Evolutionary conservation across 2,797 vertebrate species (phyloP).

Genomic region (Macropus fuliginosus): DNA sequence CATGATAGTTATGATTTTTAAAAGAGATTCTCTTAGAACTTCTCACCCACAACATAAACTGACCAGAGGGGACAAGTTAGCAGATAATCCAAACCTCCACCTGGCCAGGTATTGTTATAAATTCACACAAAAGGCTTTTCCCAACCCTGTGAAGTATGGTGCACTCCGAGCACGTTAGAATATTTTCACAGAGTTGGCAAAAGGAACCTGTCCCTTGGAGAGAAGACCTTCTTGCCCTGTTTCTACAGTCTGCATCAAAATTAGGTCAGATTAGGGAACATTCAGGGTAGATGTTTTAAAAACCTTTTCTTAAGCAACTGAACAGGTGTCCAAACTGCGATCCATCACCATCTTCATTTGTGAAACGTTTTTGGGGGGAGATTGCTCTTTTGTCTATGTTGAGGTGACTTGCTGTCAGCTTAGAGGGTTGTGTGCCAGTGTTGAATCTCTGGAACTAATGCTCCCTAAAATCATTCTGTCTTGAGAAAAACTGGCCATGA

Average conservation of each 20-base stretch:
- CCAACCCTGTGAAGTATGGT: constrained; percentile 41
- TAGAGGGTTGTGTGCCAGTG: background rate
- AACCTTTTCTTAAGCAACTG: constrained; percentile 74
- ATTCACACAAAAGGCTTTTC: constrained; percentile 51
- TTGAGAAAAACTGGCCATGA: constrained; percentile 49
- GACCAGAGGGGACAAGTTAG: constrained; percentile 28
- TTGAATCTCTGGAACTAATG: background rate
- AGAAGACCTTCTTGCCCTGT: constrained; percentile 34
- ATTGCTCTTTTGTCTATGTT: background rate
- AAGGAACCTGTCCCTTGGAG: constrained; percentile 66
- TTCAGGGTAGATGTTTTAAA: constrained; percentile 70
- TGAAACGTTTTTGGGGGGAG: background rate
- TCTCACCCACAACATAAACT: constrained; percentile 42
- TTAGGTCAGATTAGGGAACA: constrained; percentile 71
- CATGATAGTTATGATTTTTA: constrained; percentile 49
- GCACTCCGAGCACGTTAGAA: constrained; percentile 12
- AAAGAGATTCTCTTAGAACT: constrained; percentile 47
- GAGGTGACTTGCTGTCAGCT: background rate
- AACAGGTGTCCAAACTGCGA: constrained; percentile 69
- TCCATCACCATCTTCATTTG: constrained; percentile 39
- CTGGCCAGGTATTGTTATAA: constrained; percentile 22
- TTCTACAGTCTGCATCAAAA: constrained; percentile 70
- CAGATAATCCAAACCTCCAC: constrained; percentile 44
- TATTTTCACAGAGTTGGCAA: constrained; percentile 69
- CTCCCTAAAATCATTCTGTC: background rate